A percentile compares a stretch with the other conserved stretches of the same genome.
These are phyloP conservation scores for Osmerus eperlanus DNA, from an alignment of 2,113 vertebrate species.

Conservation along the genomic window DNA sequence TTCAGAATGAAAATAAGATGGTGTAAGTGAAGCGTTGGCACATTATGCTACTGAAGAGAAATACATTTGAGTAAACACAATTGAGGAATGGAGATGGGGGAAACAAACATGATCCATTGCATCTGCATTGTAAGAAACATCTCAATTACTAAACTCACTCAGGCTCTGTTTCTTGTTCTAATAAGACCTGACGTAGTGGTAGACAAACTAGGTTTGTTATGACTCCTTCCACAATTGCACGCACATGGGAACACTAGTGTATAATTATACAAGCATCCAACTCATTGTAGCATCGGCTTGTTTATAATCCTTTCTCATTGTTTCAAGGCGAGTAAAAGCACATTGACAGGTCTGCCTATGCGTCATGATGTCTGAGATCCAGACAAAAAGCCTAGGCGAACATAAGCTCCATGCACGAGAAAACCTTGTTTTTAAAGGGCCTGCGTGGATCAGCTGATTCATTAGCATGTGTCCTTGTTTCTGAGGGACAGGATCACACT, in stretches of 20 bases:
- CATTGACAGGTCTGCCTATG: not conserved
- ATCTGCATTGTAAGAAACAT: no score
- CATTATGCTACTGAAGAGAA: no score
- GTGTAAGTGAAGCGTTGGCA: no score
- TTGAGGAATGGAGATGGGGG: no score
- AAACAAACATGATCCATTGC: no score
- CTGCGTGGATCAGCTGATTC: constrained; percentile 46
- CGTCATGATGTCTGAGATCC: constrained; percentile 23
- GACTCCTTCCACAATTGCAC: not conserved
- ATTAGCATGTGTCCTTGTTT: constrained; percentile 60
- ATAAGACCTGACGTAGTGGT: not conserved
- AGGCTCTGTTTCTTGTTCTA: no score
- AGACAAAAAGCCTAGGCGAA: constrained; percentile 32
- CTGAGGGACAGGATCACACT: constrained; percentile 23
- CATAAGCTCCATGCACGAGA: constrained; percentile 3
- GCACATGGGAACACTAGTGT: not conserved
- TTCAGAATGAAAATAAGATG: no score
- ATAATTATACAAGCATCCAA: not conserved
- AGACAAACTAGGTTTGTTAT: not conserved
- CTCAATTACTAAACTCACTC: no score
- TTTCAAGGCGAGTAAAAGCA: not conserved
- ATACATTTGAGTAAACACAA: no score
- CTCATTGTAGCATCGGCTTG: not conserved
- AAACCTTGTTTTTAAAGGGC: constrained; percentile 22
- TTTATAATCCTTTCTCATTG: constrained; percentile 41